Conservation (phyloP, 1,140 invertebrate genomes). For the Nasonia giraulti region DNA sequence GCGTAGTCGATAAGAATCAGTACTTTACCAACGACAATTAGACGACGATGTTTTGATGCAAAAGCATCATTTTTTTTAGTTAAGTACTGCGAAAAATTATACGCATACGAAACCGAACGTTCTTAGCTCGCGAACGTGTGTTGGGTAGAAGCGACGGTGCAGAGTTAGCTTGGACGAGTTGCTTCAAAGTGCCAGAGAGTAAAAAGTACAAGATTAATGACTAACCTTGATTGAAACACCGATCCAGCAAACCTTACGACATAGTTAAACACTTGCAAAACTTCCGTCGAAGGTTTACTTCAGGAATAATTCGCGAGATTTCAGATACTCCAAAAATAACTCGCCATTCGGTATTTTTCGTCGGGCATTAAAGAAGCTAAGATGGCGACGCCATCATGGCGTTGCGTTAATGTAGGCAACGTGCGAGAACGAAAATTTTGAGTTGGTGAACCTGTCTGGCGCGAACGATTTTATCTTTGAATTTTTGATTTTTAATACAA, state of each 20-base stretch:
- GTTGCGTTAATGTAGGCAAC: neutral
- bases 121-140: neutral
- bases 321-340: neutral
- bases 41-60: neutral
- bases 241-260: neutral
- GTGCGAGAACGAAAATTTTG: neutral
- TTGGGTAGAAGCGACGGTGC: neutral
- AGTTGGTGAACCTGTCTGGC: too few relatives aligned
- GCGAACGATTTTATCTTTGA: too few relatives aligned
- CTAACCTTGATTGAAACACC: neutral
- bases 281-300: neutral
- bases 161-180: neutral
- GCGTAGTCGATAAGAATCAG: neutral
- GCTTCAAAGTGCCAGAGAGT: neutral
- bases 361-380: slow-evolving; percentile 24
- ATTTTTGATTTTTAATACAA: too few relatives aligned
- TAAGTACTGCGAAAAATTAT: neutral
- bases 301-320: neutral
- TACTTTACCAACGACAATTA: neutral
- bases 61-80: neutral
- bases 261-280: slow-evolving; percentile 12
- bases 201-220: slow-evolving; percentile 2
- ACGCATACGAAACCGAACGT: neutral
- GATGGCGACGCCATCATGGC: slow-evolving; percentile 3
- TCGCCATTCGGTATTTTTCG: neutral